These are phyloP conservation scores for Enteromius viviparus DNA, from an alignment of 2,797 vertebrate genomes.

Conservation along the genomic window DNA sequence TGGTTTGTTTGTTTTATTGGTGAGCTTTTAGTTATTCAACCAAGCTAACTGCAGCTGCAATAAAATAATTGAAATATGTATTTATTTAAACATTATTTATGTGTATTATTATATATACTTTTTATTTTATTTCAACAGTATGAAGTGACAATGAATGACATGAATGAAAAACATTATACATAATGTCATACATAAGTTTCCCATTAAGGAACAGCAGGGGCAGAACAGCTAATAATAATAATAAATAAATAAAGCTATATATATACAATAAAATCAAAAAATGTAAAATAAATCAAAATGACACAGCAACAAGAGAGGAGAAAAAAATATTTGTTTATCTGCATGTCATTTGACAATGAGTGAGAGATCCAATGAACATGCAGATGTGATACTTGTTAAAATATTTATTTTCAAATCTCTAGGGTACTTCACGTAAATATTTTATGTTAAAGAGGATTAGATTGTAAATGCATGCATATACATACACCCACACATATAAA, in stretches of 20 bases:
- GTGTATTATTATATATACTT: background rate
- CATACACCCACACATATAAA: background rate
- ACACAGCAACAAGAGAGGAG: too few relatives aligned
- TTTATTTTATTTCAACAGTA: background rate
- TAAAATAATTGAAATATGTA: background rate
- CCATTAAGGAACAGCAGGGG: too few relatives aligned
- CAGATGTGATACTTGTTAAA: background rate
- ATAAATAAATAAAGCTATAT: too few relatives aligned
- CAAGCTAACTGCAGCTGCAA: background rate
- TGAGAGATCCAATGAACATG: background rate
- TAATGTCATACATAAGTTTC: too few relatives aligned
- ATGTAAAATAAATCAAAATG: too few relatives aligned
- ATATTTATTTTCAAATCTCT: background rate
- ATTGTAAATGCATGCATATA: background rate
- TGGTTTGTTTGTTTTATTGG: background rate
- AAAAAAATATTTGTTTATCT: too few relatives aligned
- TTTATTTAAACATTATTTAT: background rate
- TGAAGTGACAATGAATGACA: too few relatives aligned
- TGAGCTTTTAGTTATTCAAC: background rate
- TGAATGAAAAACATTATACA: too few relatives aligned
- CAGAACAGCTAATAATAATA: too few relatives aligned
- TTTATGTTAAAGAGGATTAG: background rate
- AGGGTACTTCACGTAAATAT: background rate
- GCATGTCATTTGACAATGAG: background rate
- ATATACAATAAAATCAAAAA: too few relatives aligned